Evolutionary conservation across 23 tunicate genomes (phyloP), one percentile per base, ranked within the genome.

Genomic region (Halocynthia aurantium): DNA sequence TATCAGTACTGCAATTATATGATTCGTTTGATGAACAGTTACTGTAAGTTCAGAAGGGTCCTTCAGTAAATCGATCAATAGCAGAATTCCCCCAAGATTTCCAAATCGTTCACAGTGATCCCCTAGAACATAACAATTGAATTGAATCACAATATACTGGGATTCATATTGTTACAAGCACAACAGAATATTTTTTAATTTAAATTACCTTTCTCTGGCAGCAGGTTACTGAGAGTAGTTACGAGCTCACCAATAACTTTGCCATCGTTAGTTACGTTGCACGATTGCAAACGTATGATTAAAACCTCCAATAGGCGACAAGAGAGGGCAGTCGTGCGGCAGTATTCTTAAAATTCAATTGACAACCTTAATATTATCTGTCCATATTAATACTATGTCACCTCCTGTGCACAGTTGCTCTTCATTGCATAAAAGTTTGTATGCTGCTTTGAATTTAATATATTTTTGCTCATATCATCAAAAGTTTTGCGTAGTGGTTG

Each of bases 21-120:
- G 78, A 74, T 53, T 74, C 78, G n/a, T 31, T 31, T 31, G 56
- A 74, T 74, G 78, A 56, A 19, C 49, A 10, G 64, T 54, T 74
- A 49, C 57, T 44, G 19, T 54, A 74, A 22, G 67, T 65, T 10
- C 19, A 15, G 22, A 20, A 15, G 22, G 10, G 31, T 62, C 55
- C 17, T 53, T 53, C 31, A 74, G 71, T 15, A 74, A 15, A 12
- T 44, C 31, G 13, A 74, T n/a, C 18, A 74, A n/a, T 53, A 54
- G 55, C 10, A 8, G n/a, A 49, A 74, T 22, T 51, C 78, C 78
- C 0, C 78, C 78, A 19, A 74, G 57, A 9, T 74, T 74, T 54
- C 56, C 58, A 54, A 74, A 54, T n/a, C 78, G 19, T 18, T 53
- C 50, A 49, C 71, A 54, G 63, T 74, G 31, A 54, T 74, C 62